phyloP scores from a whole-genome alignment of 2,113 vertebrate species.

The Eudyptes chrysolophus region DNA sequence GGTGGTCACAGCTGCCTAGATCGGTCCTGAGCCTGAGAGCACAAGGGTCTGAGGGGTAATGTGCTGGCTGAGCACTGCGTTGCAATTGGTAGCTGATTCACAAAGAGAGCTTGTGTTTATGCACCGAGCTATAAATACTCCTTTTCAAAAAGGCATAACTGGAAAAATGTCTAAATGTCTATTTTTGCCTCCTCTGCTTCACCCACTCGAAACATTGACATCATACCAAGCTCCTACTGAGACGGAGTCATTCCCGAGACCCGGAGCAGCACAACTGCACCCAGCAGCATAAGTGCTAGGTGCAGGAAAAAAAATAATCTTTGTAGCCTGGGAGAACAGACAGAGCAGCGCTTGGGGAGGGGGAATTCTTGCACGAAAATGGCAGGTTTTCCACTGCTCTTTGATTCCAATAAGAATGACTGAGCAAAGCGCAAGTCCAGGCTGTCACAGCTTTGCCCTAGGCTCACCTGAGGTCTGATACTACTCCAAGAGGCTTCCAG shows the following conservation, averaged over 20 bases:
- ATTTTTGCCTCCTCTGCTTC: slow-evolving; percentile 77
- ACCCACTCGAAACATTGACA: slow-evolving; percentile 79
- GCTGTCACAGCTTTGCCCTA: neutral
- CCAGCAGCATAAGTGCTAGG: neutral
- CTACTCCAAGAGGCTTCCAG: neutral
- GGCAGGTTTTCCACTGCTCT: neutral
- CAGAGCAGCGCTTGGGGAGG: neutral
- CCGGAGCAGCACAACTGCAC: neutral
- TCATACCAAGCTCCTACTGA: slow-evolving; percentile 82
- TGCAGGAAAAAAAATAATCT: neutral
- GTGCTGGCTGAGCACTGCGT: neutral
- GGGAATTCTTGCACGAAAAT: neutral
- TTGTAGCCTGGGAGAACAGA: neutral
- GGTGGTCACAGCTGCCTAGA: neutral
- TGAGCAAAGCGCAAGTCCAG: neutral
- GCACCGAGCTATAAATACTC: slow-evolving; percentile 53
- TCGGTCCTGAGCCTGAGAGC: neutral
- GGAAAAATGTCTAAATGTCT: slow-evolving; percentile 77
- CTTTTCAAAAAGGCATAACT: slow-evolving; percentile 58
- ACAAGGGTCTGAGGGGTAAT: rapidly evolving
- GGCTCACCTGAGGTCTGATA: neutral
- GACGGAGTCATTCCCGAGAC: neutral
- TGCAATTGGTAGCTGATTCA: neutral
- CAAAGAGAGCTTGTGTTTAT: slow-evolving; percentile 70
- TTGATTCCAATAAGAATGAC: neutral